Evolutionary conservation across 2,113 vertebrate species (phyloP), one percentile per base, ranked within the genome.

Genomic region (Phalacrocorax aristotelis): DNA sequence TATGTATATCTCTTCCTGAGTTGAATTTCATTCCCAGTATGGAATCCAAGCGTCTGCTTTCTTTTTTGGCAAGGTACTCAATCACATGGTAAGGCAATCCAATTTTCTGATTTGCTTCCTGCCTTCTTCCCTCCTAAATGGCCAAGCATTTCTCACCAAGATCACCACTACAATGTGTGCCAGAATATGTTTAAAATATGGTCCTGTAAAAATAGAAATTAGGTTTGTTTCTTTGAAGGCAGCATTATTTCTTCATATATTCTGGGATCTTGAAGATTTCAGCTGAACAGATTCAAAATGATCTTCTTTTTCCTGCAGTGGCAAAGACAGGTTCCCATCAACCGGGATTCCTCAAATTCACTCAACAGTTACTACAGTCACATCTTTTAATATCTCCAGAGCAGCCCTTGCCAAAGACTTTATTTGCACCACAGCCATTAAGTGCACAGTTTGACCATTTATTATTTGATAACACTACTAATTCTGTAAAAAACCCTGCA

Each of bases 281-380:
- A 99, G 98, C 83, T 99, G 99, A 97, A 99, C 98, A 38, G 99
- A 99, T 97, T 99, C 99, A 94, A 99, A 99, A 96, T 97, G 95
- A 91, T 99, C 98, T 92, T 99, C 98, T 77, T 99, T 99, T 94
- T 99, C 99, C 99, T 99, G 96, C 54, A 98, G 98, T 70, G 54
- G 94, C 94, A 97, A 90, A 94, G 60, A 95, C 32, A 97, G 15
- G n/a, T 75, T 90, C 32, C 13, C 21, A 64, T 95, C 62, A 97
- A 66, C 23, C 15, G 34, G 4, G 15, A 64, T 60, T 94, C 64
- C 34, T 79, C 58, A 83, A 62, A 85, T 77, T 51, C n/a, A 70
- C 20, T 80, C 46, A 69, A 44, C 13, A 44, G 13, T 68, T 70
- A 68, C 8, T 46, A 44, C 15, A 61, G 76, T 48, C 44, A 55